phyloP scores from a whole-genome alignment of 2,797 vertebrate species.

The Lacerta bilineata region DNA sequence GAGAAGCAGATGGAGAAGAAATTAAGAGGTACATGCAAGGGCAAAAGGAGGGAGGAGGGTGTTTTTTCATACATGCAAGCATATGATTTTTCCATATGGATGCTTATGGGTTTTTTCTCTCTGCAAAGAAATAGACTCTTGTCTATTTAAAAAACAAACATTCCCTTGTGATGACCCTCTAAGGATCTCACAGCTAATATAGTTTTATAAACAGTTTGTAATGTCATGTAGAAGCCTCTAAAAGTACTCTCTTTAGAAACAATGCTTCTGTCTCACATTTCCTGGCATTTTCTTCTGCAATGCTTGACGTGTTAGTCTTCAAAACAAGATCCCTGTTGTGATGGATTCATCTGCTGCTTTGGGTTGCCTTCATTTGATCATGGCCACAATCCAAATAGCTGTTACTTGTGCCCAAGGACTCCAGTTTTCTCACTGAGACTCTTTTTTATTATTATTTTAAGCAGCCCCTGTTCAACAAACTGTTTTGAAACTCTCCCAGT shows the following conservation, averaged over 20 bases:
- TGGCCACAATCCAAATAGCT: background rate
- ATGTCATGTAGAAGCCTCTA: slow-evolving; percentile 49
- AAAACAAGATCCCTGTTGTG: slow-evolving; percentile 8
- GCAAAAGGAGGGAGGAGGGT: slow-evolving; percentile 48
- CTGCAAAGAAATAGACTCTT: slow-evolving; percentile 36
- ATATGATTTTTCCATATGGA: slow-evolving; percentile 44
- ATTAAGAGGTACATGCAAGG: slow-evolving; percentile 50
- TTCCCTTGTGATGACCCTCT: slow-evolving; percentile 44
- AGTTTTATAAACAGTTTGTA: slow-evolving; percentile 44
- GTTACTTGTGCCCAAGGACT: background rate
- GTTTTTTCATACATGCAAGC: slow-evolving; percentile 14
- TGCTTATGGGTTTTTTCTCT: slow-evolving; percentile 26
- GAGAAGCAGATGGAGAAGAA: slow-evolving; percentile 49
- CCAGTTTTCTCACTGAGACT: background rate
- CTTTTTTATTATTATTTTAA: background rate
- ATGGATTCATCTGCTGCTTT: background rate
- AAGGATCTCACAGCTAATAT: slow-evolving; percentile 53
- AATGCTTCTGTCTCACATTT: slow-evolving; percentile 36
- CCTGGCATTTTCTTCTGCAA: slow-evolving; percentile 23
- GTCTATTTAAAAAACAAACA: slow-evolving; percentile 39
- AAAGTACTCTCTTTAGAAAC: slow-evolving; percentile 25
- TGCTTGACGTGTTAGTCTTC: background rate
- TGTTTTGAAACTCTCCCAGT: background rate
- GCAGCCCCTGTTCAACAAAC: background rate
- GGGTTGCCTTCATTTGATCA: slow-evolving; percentile 3